Evolutionary conservation across 2,113 vertebrate species (phyloP), one percentile per base, ranked within the genome.

Genomic region (Chroicocephalus ridibundus): DNA sequence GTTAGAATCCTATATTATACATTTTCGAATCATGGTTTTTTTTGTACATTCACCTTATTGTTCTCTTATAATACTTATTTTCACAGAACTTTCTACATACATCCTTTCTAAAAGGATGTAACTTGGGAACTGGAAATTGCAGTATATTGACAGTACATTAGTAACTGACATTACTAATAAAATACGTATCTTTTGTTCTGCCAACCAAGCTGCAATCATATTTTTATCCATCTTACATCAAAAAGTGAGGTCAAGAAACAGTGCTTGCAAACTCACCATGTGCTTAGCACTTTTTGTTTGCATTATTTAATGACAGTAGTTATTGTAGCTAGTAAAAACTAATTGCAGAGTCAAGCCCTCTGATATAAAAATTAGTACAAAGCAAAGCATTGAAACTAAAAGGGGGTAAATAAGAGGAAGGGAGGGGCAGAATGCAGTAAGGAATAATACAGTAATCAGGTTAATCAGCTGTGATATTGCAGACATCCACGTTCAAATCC

Each of bases 171-270:
- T 36, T 52, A 62, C 17, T 71, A 77, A 71, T 58, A 61, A 82
- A 76, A 85, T 32, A 31, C 0, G 0, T 64, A 44, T 25, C 52
- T 78, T 49, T 24, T 13, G 4, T 72, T 64, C 27, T 49, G 27
- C n/a, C 47, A 87, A 52, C 40, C 51, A 91, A 84, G 24, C 13
- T 74, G 21, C 26, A 87, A 24, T 29, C 46, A 47, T 12, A 7
- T 55, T 86, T 83, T 60, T 44, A 60, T 17, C n/a, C 64, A 79
- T 51, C 47, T 62, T 54, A 7, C 12, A 87, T 20, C 15, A 75
- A 20, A 71, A 84, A 68, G 11, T 3, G 4, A 92, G 38, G 31
- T 57, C 58, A 90, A 47, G 62, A 91, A 74, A 12, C 54, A 83
- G 13, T 40, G 40, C 21, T 25, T 86, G 25, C 25, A 62, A 81